A percentile compares a stretch with the other conserved stretches of the same genome.
phyloP scores from a whole-genome alignment of 2,888 invertebrate species.

The Trilocha varians region DNA sequence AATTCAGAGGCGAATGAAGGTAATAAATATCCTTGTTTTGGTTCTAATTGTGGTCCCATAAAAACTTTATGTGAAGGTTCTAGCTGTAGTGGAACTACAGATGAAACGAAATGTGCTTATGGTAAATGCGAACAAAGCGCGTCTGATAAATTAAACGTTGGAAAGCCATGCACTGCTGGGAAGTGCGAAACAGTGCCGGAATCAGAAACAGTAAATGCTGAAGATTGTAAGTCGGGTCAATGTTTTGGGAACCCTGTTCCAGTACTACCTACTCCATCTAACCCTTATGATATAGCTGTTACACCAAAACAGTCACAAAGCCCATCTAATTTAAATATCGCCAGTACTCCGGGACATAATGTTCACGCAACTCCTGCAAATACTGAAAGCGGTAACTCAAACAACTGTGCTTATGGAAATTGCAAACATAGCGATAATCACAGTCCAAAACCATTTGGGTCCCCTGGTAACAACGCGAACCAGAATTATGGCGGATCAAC shows the following conservation, averaged over 20 bases:
- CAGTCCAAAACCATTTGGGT: neutral
- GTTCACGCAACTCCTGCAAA: neutral
- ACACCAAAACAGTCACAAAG: constrained; percentile 9
- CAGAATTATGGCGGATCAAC: constrained; percentile 11
- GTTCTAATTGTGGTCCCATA: constrained; percentile 17
- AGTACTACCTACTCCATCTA: constrained; percentile 4
- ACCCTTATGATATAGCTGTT: constrained; percentile 4
- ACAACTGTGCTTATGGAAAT: constrained; percentile 14
- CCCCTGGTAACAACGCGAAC: neutral
- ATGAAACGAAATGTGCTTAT: constrained; percentile 24
- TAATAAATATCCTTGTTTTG: constrained; percentile 11
- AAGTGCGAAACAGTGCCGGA: constrained; percentile 11
- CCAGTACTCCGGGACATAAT: too few relatives aligned
- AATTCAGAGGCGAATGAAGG: neutral
- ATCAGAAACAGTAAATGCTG: constrained; percentile 4
- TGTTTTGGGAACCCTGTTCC: neutral
- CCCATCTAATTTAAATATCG: neutral
- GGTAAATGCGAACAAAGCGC: constrained; percentile 10
- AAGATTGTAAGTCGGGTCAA: constrained; percentile 15
- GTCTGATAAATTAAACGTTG: constrained; percentile 6
- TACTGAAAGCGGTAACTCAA: constrained; percentile 1
- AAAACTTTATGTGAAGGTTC: constrained; percentile 28
- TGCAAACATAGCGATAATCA: constrained; percentile 7
- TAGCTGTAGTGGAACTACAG: constrained; percentile 20
- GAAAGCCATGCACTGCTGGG: constrained; percentile 22